Evolutionary conservation across 2,888 invertebrate species (phyloP).

Genomic region (Hanleya hanleyi): DNA sequence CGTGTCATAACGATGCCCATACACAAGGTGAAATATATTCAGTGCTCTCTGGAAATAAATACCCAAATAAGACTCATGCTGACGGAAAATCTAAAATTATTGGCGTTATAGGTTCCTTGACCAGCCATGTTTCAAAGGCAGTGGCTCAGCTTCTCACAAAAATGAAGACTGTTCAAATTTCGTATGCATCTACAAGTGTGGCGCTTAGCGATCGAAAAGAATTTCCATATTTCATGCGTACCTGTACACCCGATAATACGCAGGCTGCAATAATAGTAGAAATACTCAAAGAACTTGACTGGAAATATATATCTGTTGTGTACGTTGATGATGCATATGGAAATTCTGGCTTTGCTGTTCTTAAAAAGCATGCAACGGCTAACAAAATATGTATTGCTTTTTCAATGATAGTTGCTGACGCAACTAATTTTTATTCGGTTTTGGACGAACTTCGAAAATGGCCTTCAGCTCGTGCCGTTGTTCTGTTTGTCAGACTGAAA

Average conservation of each 20-base stretch:
- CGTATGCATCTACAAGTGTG: neutral
- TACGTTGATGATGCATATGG: neutral
- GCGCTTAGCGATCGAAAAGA: neutral
- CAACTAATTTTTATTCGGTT: neutral
- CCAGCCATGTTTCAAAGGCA: neutral
- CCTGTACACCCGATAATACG: neutral
- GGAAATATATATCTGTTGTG: neutral
- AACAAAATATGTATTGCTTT: neutral
- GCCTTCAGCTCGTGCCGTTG: neutral
- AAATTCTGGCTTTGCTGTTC: neutral
- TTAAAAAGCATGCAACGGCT: neutral
- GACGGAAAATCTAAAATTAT: neutral
- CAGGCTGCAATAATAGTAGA: neutral
- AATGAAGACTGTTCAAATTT: neutral
- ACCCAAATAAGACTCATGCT: no score
- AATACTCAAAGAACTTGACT: neutral
- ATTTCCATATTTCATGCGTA: slow-evolving; percentile 2
- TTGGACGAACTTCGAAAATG: neutral
- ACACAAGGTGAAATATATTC: neutral
- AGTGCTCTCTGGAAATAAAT: neutral
- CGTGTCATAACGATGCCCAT: neutral
- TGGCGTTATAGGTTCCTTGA: neutral
- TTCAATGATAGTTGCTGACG: neutral
- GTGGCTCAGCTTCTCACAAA: neutral
- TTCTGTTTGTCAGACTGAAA: neutral